Base-by-base conservation (phyloP, 1,140 invertebrate species). In the Protaetia brevitarsis region DNA sequence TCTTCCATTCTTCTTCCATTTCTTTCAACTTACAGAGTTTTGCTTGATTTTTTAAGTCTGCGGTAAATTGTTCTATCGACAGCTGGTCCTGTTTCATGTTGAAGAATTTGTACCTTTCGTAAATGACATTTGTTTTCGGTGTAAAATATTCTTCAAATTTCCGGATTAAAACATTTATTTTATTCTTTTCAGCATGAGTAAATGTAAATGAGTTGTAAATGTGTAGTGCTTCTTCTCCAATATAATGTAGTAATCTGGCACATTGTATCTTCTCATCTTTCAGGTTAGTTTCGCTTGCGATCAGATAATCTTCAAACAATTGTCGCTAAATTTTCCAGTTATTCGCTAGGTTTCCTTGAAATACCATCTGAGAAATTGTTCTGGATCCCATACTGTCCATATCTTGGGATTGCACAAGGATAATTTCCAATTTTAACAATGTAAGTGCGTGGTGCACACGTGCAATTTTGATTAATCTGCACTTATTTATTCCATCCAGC, bases 321-420 rank as follows among this genome's bases (percentile, higher is more conserved):
- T 76, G 72, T 29, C 23, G 64, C 69, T 70, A 77, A 31, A 64
- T 70, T 65, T 68, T 71, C 73, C 71, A 77, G 63, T 71, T 77
- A 64, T 72, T 72, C 26, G 67, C 51, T 29, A 73, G 2, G 56
- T 75, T 74, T 5, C 74, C 74, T 5, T 69, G 2, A 10, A 56
- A 56, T 4, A 5, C 13, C 45, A 56, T 56, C 7, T 36, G 34
- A 2, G 34, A 10, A 36, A 36, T 36, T 36, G 34, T 8, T 10
- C 34, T 36, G 2, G 34, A 36, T 3, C 34, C 34, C 34, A 36
- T 36, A 10, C 16, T 36, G 8, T 36, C 34, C 34, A 36, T 36
- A 3, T 36, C 16, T 36, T 36, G 34, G 2, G 2, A 36, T 36
- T 10, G 34, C 16, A 2, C 34, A 36, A 10, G 16, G 34, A 36